These are phyloP conservation scores for Panulirus ornatus DNA, from an alignment of 1,140 invertebrate species.

Conservation along the genomic window DNA sequence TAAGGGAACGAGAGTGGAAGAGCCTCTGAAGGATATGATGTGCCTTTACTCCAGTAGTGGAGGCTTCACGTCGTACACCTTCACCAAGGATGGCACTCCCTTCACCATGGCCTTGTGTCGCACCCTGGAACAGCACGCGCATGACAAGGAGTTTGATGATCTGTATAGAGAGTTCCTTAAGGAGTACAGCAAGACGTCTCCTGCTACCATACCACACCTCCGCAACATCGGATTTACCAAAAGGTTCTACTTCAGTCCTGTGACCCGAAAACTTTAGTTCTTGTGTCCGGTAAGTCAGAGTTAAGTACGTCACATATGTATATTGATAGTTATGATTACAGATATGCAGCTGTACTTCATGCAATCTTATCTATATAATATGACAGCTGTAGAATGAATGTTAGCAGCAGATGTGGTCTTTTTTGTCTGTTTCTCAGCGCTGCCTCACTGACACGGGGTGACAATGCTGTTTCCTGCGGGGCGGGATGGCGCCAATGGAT, in stretches of 20 bases:
- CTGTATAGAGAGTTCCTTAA: constrained; percentile 31
- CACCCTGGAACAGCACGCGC: constrained; percentile 37
- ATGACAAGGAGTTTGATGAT: constrained; percentile 30
- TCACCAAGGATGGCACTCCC: constrained; percentile 32
- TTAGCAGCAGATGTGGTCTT: too few relatives aligned
- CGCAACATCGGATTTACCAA: constrained; percentile 39
- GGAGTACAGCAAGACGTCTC: neutral
- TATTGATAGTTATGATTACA: too few relatives aligned
- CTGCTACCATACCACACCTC: neutral
- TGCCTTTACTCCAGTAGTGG: constrained; percentile 34
- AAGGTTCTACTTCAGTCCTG: constrained; percentile 34
- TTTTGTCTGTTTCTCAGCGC: too few relatives aligned
- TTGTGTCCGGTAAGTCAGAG: too few relatives aligned
- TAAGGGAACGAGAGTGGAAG: constrained; percentile 14
- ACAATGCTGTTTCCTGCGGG: too few relatives aligned
- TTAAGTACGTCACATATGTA: too few relatives aligned
- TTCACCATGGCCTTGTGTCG: constrained; percentile 31
- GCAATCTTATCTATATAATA: too few relatives aligned
- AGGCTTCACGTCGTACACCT: constrained; percentile 18
- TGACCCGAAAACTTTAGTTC: too few relatives aligned
- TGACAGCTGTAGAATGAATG: too few relatives aligned
- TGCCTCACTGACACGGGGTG: too few relatives aligned
- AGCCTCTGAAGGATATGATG: constrained; percentile 30
- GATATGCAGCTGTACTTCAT: too few relatives aligned
- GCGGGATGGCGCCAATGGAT: too few relatives aligned